Conservation (phyloP, 2,888 invertebrate genomes). For the Sarcophaga subvicina region DNA sequence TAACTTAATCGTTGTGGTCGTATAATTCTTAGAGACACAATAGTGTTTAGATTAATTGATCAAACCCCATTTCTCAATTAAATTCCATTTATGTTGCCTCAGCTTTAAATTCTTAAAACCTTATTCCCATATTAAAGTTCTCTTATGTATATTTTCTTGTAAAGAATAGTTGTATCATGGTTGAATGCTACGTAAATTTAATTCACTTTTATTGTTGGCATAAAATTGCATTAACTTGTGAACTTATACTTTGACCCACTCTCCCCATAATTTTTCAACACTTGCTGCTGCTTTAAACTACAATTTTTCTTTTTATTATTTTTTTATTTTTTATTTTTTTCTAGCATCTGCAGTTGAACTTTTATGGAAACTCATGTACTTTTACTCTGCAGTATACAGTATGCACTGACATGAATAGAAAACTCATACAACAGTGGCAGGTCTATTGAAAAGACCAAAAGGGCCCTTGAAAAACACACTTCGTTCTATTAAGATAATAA, state of each 20-base stretch:
- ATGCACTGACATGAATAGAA: too few relatives aligned
- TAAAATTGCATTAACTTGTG: not conserved
- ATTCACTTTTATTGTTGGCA: not conserved
- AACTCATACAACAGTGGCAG: not conserved
- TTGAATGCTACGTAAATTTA: too few relatives aligned
- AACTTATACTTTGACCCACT: not conserved
- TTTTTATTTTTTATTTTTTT: not conserved
- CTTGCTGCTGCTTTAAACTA: not conserved
- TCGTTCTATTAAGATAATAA: too few relatives aligned
- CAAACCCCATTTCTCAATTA: too few relatives aligned
- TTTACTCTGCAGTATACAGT: not conserved
- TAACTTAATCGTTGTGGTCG: too few relatives aligned
- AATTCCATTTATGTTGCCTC: too few relatives aligned
- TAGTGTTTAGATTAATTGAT: too few relatives aligned
- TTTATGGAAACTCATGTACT: constrained; percentile 11
- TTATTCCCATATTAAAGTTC: too few relatives aligned
- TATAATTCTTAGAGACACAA: too few relatives aligned
- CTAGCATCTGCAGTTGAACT: constrained; percentile 14
- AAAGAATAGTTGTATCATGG: too few relatives aligned
- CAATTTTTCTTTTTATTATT: not conserved
- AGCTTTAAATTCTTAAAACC: too few relatives aligned
- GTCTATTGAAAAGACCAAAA: not conserved
- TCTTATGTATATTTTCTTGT: too few relatives aligned
- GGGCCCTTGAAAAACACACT: not conserved
- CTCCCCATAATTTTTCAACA: not conserved